Percentiles rank a stretch among this genome's conserved stretches.
Conservation (phyloP, 2,888 invertebrate genomes). For the Tholera decimalis region DNA sequence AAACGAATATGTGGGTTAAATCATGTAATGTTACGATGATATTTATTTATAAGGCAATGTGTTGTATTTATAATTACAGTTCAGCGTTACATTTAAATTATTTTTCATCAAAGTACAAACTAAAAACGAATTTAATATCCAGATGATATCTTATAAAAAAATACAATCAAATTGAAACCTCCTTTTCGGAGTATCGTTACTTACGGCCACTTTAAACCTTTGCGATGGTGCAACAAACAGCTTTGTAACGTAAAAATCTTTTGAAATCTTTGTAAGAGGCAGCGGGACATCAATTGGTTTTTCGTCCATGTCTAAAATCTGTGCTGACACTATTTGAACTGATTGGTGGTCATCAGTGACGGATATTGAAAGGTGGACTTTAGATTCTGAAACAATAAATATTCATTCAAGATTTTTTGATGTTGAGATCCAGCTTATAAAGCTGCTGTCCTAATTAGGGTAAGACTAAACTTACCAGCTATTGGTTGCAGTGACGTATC, state of each 20-base stretch:
- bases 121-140: too few relatives aligned
- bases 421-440: neutral
- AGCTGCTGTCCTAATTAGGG: neutral
- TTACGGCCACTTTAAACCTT: conserved; percentile 61
- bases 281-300: conserved; percentile 4
- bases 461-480: conserved; percentile 50
- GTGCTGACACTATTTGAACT: conserved; percentile 45
- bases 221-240: conserved; percentile 53
- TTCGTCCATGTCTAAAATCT: conserved; percentile 51
- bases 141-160: too few relatives aligned
- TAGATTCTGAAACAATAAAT: conserved; percentile 47
- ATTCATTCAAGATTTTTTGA: neutral
- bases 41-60: neutral
- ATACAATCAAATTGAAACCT: too few relatives aligned
- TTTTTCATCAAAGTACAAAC: too few relatives aligned
- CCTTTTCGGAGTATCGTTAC: too few relatives aligned
- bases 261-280: conserved; percentile 31
- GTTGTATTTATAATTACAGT: too few relatives aligned
- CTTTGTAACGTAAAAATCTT: conserved; percentile 55
- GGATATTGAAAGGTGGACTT: conserved; percentile 52
- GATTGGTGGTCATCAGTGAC: conserved; percentile 50
- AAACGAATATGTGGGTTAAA: neutral
- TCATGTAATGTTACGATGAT: neutral
- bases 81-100: too few relatives aligned
- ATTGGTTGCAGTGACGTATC: conserved; percentile 61